Percentiles rank a stretch among this genome's conserved stretches.
Conservation (phyloP, 1,140 invertebrate genomes). For the Agrilus planipennis region DNA sequence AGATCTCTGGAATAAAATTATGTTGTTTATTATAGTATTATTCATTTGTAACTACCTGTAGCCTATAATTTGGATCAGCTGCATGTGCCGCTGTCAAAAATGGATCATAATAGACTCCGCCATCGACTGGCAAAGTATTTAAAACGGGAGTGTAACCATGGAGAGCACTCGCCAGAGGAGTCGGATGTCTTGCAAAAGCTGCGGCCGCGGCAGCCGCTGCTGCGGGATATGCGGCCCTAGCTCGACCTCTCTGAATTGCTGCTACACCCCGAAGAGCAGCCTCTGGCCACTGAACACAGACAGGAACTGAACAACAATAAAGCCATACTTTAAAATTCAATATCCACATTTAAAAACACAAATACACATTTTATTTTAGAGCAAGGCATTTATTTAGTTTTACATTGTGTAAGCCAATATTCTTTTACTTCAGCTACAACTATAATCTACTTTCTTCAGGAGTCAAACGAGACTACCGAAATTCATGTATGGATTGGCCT, state of each 20-base stretch:
- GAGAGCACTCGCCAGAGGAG: constrained; percentile 57
- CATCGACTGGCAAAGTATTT: constrained; percentile 31
- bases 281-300: constrained; percentile 80
- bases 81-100: constrained; percentile 79
- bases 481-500: too few relatives aligned
- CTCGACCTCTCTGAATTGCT: constrained; percentile 53
- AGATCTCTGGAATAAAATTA: too few relatives aligned
- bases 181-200: constrained; percentile 57
- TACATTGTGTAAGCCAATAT: too few relatives aligned
- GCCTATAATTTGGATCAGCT: constrained; percentile 75
- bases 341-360: background rate
- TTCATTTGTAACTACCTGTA: constrained; percentile 57
- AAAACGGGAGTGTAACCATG: constrained; percentile 61
- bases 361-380: background rate
- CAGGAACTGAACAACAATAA: constrained; percentile 45
- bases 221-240: constrained; percentile 55
- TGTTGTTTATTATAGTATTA: too few relatives aligned
- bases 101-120: constrained; percentile 90
- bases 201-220: constrained; percentile 58
- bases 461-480: too few relatives aligned
- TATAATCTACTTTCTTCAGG: too few relatives aligned
- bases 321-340: background rate
- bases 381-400: background rate
- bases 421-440: too few relatives aligned
- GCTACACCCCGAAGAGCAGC: constrained; percentile 56